phyloP scores from a whole-genome alignment of 2,888 invertebrate genomes.

The Zaprionus bogoriensis region DNA sequence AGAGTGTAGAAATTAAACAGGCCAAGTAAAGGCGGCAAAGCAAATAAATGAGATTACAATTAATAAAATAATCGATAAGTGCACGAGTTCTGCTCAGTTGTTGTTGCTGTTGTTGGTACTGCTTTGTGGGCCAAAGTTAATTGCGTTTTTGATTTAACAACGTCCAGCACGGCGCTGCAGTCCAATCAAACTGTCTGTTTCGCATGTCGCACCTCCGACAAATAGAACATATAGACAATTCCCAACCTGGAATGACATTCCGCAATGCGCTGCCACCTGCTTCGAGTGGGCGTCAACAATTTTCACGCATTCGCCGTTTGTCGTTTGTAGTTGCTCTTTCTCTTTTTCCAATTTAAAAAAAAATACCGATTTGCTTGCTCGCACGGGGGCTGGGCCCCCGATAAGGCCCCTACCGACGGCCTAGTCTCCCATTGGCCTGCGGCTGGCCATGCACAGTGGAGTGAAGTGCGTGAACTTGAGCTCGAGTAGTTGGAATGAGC shows the following conservation, averaged over 20 bases:
- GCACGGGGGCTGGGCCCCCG: constrained; percentile 20
- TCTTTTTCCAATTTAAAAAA: constrained; percentile 18
- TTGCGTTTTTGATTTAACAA: constrained; percentile 69
- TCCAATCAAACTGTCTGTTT: constrained; percentile 41
- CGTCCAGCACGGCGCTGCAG: constrained; percentile 24
- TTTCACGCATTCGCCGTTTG: background rate
- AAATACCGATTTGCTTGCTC: constrained; percentile 18
- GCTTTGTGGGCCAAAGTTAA: constrained; percentile 59
- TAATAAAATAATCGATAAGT: constrained; percentile 78
- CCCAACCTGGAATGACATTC: too few relatives aligned
- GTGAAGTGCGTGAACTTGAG: background rate
- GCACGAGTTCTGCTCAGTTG: constrained; percentile 22
- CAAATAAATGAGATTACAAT: constrained; percentile 76
- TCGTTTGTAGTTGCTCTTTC: background rate
- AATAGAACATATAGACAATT: background rate
- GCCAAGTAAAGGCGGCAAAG: constrained; percentile 41
- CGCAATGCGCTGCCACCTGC: constrained; percentile 19
- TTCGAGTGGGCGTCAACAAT: constrained; percentile 38
- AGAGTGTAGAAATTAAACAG: constrained; percentile 48
- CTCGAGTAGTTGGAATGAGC: too few relatives aligned
- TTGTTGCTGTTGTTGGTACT: constrained; percentile 9
- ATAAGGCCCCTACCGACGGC: constrained; percentile 23
- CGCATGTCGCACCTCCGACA: background rate
- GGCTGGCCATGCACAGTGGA: background rate
- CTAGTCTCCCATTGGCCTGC: constrained; percentile 25